These are phyloP conservation scores for Drosophila buzzatii DNA, from an alignment of 2,888 invertebrate genomes.

Conservation along the genomic window DNA sequence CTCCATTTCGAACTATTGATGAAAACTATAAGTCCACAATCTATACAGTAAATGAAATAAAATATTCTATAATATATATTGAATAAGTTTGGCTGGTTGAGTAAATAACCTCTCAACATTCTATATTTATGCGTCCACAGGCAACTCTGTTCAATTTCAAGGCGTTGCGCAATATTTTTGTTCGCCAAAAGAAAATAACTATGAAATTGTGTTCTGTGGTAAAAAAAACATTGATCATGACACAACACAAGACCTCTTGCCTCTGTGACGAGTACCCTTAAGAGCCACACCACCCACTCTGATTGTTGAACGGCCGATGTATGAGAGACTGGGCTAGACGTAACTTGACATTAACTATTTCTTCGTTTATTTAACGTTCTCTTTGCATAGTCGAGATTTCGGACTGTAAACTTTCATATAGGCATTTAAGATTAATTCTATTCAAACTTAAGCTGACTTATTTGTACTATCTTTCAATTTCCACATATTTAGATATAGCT, in stretches of 20 bases:
- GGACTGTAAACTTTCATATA: neutral
- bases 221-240: conserved; percentile 22
- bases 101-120: conserved; percentile 3
- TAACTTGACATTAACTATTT: conserved; percentile 33
- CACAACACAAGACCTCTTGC: conserved; percentile 31
- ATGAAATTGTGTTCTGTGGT: conserved; percentile 9
- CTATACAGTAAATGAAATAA: neutral
- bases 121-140: conserved; percentile 19
- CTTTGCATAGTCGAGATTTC: neutral
- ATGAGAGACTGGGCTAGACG: conserved; percentile 1
- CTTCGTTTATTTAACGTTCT: conserved; percentile 30
- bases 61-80: neutral
- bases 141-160: conserved; percentile 29
- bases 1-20: neutral
- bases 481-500: neutral
- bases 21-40: neutral
- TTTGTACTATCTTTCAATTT: neutral
- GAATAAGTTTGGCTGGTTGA: neutral
- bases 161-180: conserved; percentile 39
- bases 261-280: conserved; percentile 19
- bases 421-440: no score
- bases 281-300: conserved; percentile 34
- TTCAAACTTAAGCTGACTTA: neutral
- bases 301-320: neutral
- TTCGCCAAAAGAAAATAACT: conserved; percentile 11